Base-by-base conservation (phyloP, 1,140 invertebrate genomes). In the Drosophila pruinosa region DNA sequence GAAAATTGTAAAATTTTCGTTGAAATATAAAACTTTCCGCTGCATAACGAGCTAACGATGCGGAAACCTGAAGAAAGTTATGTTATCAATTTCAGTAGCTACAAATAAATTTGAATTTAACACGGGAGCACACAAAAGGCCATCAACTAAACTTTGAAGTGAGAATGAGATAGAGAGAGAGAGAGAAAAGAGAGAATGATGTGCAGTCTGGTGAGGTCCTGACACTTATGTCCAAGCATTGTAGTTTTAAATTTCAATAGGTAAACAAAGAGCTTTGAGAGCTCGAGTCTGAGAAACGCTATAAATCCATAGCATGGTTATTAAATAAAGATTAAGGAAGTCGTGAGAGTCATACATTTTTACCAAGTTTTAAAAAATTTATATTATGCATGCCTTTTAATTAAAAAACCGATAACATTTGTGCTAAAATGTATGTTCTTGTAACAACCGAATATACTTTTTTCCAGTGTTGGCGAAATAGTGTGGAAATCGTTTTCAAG, bases 61-160 rank as follows among this genome's bases (percentile, higher is more conserved):
- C 71, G 86, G 86, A 89, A 89, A 89, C 86, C 86, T 89, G 86
- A 89, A 79, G 86, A 89, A 89, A 89, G 86, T 89, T 89, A 70
- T 86, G 86, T 89, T 89, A 89, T 89, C 86, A 89, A 89, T 89
- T 89, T 89, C 86, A 89, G 75, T 74, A 79, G 73, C 86, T 82
- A 86, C 88, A 89, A 89, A 89, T 89, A 89, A 89, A 89, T 89
- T 89, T 89, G 76, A 88, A 88, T 88, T 88, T 88, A 82, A 78
- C 78, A 82, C 82, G 77, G 47, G 22, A 31, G 22, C 71, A 57
- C 41, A 68, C 69, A 70, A 65, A 75, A 52, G 53, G 47, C 17
- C 58, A 36, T 59, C 58, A 53, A 36, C 15, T 21, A n/a, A 63
- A 70, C 22, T 70, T 64, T 56, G 7, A 12, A 2, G 6, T 15